Evolutionary conservation across 1,140 invertebrate species (phyloP), one percentile per base, ranked within the genome.

Genomic region (Venustaconcha ellipsiformis): DNA sequence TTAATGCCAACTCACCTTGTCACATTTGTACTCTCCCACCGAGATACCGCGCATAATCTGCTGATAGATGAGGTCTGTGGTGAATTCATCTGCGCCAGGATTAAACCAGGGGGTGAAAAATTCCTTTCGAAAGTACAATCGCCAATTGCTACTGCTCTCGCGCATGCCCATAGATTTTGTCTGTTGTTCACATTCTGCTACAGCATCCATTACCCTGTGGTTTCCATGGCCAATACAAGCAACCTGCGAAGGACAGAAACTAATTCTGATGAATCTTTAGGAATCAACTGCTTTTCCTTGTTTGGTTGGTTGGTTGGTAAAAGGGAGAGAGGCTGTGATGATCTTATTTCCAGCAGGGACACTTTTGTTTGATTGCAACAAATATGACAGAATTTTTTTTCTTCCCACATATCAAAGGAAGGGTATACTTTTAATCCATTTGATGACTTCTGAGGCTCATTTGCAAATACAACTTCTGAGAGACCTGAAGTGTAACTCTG

Each of bases 171-270:
- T 80, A 67, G 81, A 75, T 63, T 82, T 83, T 55, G 84, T 83
- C 62, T 83, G 81, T 64, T 86, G 84, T 79, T 89, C 88, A 80
- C 88, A 88, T 80, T 89, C 88, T 1, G 84, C 81, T 1, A 89
- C 83, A 14, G 88, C 87, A 72, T 89, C 87, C 85, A 88, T 86
- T 14, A 89, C 80, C 26, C 88, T 73, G 70, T 88, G 85, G 8
- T 83, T 66, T 26, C 87, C 86, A 80, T 88, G 83, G 57, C 88
- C 88, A 14, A 89, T 80, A 65, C 87, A 89, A 0, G 88, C 88
- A 65, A 89, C 87, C 88, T 89, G 70, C n/a, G 56, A 57, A 48
- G 37, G 37, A 48, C 37, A 6, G 37, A 48, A 48, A 48, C 37
- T 48, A 48, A 48, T 11, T 48, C 37, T 48, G 37, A 6, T 48